Conservation (phyloP, 2,113 vertebrate genomes). For the Onychostoma macrolepis region DNA sequence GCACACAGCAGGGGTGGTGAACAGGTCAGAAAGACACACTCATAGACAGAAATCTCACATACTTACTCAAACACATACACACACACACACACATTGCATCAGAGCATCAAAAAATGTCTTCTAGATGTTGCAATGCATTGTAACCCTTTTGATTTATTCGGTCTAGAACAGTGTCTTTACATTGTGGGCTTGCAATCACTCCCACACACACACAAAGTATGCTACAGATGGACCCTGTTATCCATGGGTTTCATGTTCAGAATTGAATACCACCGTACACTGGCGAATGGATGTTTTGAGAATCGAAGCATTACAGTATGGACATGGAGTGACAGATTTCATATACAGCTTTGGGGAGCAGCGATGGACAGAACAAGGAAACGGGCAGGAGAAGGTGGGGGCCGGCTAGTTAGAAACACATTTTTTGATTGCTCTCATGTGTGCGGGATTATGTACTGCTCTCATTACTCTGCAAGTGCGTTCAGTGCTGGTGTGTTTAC, state of each 20-base stretch:
- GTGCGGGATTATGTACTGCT: conserved; percentile 62
- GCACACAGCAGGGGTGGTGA: conserved; percentile 54
- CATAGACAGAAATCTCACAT: not conserved
- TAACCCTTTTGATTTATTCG: conserved; percentile 29
- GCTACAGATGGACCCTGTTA: conserved; percentile 66
- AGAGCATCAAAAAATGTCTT: conserved; percentile 14
- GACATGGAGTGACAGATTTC: conserved; percentile 63
- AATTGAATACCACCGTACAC: conserved; percentile 61
- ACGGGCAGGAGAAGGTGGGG: not conserved
- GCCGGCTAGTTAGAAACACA: conserved; percentile 54
- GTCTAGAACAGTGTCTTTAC: conserved; percentile 30
- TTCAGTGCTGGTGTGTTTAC: conserved; percentile 40
- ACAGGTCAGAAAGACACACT: conserved; percentile 46
- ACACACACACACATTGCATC: conserved; percentile 1
- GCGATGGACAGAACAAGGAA: conserved; percentile 54
- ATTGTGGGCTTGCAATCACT: not conserved
- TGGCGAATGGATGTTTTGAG: conserved; percentile 53
- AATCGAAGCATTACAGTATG: conserved; percentile 66
- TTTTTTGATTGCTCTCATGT: conserved; percentile 67
- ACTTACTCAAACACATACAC: not conserved
- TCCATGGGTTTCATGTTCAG: conserved; percentile 65
- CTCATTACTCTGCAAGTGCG: conserved; percentile 24
- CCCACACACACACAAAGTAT: conserved; percentile 26
- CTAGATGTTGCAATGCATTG: conserved; percentile 2
- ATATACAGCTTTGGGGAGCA: conserved; percentile 58